Conservation (phyloP, 2,113 vertebrate genomes). For the Eulemur macaco region DNA sequence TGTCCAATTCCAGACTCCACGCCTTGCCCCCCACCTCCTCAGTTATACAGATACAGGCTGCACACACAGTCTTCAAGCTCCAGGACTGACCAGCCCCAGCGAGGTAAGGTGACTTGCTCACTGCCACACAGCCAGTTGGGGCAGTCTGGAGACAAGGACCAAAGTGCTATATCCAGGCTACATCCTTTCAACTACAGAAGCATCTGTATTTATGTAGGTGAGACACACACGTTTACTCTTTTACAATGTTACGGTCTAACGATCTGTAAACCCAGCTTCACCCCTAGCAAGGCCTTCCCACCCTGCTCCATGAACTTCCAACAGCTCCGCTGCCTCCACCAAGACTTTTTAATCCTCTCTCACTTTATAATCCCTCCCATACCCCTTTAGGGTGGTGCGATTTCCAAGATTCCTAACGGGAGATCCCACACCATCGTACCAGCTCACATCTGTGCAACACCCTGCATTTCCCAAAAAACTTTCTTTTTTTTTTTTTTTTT, state of each 20-base stretch:
- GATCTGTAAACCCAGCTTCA: background rate
- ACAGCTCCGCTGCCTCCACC: background rate
- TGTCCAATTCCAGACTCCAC: background rate
- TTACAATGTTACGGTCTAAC: background rate
- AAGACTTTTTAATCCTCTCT: background rate
- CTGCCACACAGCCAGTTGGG: background rate
- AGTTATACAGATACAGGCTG: rapidly evolving
- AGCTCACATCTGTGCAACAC: background rate
- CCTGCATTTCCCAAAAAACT: background rate
- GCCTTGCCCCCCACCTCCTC: background rate
- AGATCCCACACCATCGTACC: background rate
- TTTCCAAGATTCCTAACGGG: background rate
- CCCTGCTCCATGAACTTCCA: background rate
- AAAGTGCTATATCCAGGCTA: background rate
- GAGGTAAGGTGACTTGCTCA: background rate
- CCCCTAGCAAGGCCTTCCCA: background rate
- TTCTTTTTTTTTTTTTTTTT: background rate
- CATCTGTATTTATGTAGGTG: background rate
- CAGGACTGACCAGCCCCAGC: background rate
- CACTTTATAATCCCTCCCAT: background rate
- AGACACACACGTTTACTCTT: background rate
- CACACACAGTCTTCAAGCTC: background rate
- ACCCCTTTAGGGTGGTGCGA: background rate
- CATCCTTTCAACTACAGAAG: background rate
- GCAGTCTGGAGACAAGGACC: background rate